Conservation (phyloP, 2,113 vertebrate genomes). For the Phyllostomus discolor region DNA sequence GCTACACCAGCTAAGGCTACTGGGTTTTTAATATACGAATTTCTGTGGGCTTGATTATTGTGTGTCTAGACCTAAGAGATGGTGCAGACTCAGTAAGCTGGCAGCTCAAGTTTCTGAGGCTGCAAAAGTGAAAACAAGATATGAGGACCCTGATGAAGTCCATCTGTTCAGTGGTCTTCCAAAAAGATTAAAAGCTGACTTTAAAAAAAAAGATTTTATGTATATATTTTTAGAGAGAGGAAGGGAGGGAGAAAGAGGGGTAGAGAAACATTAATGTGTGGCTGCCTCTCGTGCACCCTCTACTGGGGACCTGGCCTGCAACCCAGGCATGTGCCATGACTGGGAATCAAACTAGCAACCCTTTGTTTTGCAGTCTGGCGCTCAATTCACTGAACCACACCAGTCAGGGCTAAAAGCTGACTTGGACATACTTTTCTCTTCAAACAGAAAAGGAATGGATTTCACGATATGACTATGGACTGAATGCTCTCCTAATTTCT, state of each 20-base stretch:
- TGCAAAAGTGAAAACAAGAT: not conserved
- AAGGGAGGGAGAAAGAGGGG: no score
- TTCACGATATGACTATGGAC: not conserved
- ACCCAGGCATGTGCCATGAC: no score
- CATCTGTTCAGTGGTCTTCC: not conserved
- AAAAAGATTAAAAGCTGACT: not conserved
- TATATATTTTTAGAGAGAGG: no score
- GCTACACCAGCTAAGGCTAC: no score
- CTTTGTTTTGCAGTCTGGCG: no score
- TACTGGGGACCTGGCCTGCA: no score
- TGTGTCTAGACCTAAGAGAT: not conserved
- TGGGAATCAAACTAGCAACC: no score
- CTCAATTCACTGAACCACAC: no score
- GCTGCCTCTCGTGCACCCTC: no score
- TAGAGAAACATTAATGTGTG: no score
- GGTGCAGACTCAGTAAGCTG: not conserved
- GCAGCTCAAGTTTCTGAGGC: not conserved
- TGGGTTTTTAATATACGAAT: not conserved
- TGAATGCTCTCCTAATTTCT: not conserved
- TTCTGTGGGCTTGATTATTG: not conserved
- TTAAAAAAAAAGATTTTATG: no score
- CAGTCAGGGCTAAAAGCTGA: not conserved
- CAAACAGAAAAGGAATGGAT: not conserved
- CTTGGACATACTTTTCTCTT: not conserved
- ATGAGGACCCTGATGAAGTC: not conserved